Percentiles rank a stretch among this genome's conserved stretches.
Conservation (phyloP, 2,797 vertebrate genomes). For the Podarcis lilfordi region DNA sequence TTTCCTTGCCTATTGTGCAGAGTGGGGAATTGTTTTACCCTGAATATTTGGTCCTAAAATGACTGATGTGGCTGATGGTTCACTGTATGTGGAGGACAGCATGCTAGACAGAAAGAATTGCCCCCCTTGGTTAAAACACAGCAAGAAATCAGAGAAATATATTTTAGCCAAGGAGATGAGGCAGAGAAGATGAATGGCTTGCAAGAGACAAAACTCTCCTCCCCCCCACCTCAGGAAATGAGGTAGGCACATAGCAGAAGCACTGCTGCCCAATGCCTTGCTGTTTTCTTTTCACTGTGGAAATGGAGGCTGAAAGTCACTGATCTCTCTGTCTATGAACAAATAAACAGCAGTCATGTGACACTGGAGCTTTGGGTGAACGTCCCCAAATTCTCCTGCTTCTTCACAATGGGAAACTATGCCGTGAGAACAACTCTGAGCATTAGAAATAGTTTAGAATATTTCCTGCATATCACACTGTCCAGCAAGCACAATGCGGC, state of each 20-base stretch:
- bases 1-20: slow-evolving; percentile 48
- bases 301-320: slow-evolving; percentile 20
- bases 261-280: background rate
- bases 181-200: slow-evolving; percentile 57
- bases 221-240: slow-evolving; percentile 35
- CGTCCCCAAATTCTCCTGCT: background rate
- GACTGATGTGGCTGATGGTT: slow-evolving; percentile 44
- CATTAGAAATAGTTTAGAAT: background rate
- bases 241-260: slow-evolving; percentile 8
- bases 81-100: slow-evolving; percentile 52
- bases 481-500: background rate
- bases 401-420: background rate
- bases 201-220: slow-evolving; percentile 39
- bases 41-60: slow-evolving; percentile 56
- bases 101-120: slow-evolving; percentile 62
- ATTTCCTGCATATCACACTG: background rate
- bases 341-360: background rate
- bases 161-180: slow-evolving; percentile 45
- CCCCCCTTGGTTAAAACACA: slow-evolving; percentile 24
- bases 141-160: slow-evolving; percentile 41
- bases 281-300: slow-evolving; percentile 2
- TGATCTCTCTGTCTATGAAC: accelerated
- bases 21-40: slow-evolving; percentile 41
- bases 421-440: background rate
- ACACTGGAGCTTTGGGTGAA: background rate